phyloP scores from a whole-genome alignment of 35 echinoderm and acorn worm genomes.

The Apostichopus japonicus region DNA sequence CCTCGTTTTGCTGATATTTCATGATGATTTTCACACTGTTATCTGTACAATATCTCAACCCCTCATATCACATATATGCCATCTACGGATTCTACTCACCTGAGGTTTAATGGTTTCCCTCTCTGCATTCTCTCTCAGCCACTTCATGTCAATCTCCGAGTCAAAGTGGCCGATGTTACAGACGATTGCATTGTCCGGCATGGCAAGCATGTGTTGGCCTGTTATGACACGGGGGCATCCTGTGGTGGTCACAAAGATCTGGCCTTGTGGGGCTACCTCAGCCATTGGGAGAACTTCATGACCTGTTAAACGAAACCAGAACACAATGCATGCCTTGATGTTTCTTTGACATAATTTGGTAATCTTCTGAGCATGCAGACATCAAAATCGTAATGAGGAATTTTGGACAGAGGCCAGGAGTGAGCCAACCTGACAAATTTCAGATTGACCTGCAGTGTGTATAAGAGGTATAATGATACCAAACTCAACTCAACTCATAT shows the following conservation, averaged over 20 bases:
- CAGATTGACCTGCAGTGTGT: no score
- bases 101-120: conserved; percentile 55
- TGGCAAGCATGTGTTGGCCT: conserved; percentile 40
- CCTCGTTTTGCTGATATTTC: not conserved
- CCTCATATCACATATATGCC: not conserved
- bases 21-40: no score
- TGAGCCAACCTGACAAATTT: no score
- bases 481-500: no score
- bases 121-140: conserved; percentile 58
- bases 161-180: conserved; percentile 71
- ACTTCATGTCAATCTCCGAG: conserved; percentile 50
- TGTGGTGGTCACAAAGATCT: conserved; percentile 74
- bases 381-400: no score
- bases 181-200: conserved; percentile 60
- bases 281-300: conserved; percentile 67
- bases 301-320: not conserved
- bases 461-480: no score
- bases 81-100: not conserved
- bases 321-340: no score
- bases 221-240: conserved; percentile 17
- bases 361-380: no score
- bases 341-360: no score
- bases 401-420: no score
- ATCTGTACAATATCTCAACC: not conserved
- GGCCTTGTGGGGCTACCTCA: conserved; percentile 11